Percentiles rank a stretch among this genome's conserved stretches.
These are phyloP conservation scores for Agelas oroides DNA, from an alignment of 37 sponge, comb jelly and placozoan genomes.

Conservation along the genomic window DNA sequence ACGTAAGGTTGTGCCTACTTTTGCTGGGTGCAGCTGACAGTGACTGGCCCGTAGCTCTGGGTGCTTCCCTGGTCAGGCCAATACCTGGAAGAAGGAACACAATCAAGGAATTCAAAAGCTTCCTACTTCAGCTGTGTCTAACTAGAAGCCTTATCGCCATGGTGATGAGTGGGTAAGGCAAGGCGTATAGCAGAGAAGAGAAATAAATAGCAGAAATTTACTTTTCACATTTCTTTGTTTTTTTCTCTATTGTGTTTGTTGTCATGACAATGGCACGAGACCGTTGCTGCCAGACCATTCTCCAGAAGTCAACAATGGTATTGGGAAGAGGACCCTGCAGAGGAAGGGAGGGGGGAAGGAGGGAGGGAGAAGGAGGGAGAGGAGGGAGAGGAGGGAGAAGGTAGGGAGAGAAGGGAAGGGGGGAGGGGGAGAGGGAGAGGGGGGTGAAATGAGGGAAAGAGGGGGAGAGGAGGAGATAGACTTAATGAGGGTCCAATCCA, in stretches of 20 bases:
- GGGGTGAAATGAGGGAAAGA: too few relatives aligned
- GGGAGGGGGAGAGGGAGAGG: background rate
- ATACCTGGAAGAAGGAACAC: conserved; percentile 50
- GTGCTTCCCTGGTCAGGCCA: conserved; percentile 71
- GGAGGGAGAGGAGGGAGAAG: background rate
- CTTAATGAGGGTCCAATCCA: too few relatives aligned
- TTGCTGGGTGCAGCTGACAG: conserved; percentile 29
- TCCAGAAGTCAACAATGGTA: conserved; percentile 80
- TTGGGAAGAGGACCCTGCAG: conserved; percentile 67
- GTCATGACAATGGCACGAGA: conserved; percentile 68
- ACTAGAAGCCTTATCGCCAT: too few relatives aligned
- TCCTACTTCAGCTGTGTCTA: too few relatives aligned
- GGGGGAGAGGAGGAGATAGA: too few relatives aligned
- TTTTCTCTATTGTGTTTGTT: conserved; percentile 25
- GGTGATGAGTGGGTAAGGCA: too few relatives aligned
- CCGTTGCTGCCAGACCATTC: conserved; percentile 83
- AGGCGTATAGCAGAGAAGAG: too few relatives aligned
- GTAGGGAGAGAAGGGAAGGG: background rate
- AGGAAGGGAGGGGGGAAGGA: background rate
- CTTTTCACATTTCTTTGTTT: conserved; percentile 52
- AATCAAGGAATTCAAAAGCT: too few relatives aligned
- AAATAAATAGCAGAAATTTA: too few relatives aligned
- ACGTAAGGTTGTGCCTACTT: too few relatives aligned
- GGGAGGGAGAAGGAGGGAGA: background rate
- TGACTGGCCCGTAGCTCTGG: conserved; percentile 37